These are phyloP conservation scores for Ceratothoa steindachneri DNA, from an alignment of 2,888 invertebrate genomes.

Conservation along the genomic window DNA sequence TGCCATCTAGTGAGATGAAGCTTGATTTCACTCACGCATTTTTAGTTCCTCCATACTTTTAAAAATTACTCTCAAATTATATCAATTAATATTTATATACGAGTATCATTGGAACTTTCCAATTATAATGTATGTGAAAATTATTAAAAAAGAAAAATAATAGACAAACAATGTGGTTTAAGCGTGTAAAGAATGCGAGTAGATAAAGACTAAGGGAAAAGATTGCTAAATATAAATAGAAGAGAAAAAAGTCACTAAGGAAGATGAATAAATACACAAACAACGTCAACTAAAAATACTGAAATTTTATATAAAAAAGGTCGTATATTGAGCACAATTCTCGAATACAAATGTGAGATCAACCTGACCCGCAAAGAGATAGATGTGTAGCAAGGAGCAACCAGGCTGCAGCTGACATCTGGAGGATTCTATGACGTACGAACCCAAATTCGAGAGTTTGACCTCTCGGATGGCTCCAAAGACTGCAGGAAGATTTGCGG, in stretches of 20 bases:
- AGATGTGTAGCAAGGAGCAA: no score
- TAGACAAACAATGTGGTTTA: neutral
- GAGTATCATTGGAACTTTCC: neutral
- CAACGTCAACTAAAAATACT: neutral
- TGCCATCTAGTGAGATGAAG: no score
- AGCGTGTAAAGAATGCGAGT: neutral
- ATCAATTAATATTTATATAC: neutral
- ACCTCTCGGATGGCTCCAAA: no score
- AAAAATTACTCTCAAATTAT: neutral
- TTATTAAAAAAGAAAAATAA: neutral
- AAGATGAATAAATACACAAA: neutral
- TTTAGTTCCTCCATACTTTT: no score
- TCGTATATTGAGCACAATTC: no score
- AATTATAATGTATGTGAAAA: neutral
- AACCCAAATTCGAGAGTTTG: no score
- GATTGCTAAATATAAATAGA: neutral
- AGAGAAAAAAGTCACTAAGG: neutral
- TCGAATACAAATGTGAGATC: no score
- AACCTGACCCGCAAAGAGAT: no score
- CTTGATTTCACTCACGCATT: no score
- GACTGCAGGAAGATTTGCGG: no score
- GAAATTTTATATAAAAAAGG: neutral
- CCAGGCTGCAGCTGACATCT: no score
- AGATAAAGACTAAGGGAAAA: neutral
- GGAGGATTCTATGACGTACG: no score